Evolutionary conservation across 2,888 invertebrate species (phyloP).

Genomic region (Drosophila subsilvestris): DNA sequence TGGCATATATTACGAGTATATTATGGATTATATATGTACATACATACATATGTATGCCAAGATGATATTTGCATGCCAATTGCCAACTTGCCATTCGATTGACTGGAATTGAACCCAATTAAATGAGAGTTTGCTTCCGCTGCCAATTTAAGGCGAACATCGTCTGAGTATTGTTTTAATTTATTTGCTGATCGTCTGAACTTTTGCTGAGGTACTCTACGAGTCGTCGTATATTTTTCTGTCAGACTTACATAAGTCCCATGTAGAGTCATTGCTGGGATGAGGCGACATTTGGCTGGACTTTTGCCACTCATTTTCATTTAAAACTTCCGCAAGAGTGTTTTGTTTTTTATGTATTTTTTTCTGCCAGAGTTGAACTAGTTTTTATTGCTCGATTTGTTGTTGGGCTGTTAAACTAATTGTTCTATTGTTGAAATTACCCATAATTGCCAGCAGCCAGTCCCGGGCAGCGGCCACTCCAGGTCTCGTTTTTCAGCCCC

Average conservation of each 20-base stretch:
- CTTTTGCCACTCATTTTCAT: conserved; percentile 6
- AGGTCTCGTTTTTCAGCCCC: background rate
- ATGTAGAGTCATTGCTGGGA: conserved; percentile 1
- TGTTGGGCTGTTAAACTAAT: conserved; percentile 39
- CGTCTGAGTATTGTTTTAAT: background rate
- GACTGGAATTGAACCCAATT: conserved; percentile 9
- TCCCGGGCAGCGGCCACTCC: background rate
- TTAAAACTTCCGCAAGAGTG: conserved; percentile 17
- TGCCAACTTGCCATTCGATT: conserved; percentile 24
- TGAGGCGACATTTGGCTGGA: background rate
- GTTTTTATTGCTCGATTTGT: background rate
- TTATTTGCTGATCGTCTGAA: background rate
- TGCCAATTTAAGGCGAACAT: conserved; percentile 14
- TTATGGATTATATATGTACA: too few species aligned
- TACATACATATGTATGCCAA: conserved; percentile 7
- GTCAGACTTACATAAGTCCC: background rate
- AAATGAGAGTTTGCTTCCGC: conserved; percentile 19
- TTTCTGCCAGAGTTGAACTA: conserved; percentile 7
- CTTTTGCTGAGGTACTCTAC: background rate
- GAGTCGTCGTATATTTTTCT: too few species aligned
- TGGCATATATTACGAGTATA: too few species aligned
- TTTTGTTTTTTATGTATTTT: background rate
- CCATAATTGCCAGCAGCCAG: conserved; percentile 26
- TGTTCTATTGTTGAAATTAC: conserved; percentile 42
- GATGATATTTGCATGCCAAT: conserved; percentile 26